These are phyloP conservation scores for Esox masquinongy DNA, from an alignment of 2,797 vertebrate species.

Conservation along the genomic window DNA sequence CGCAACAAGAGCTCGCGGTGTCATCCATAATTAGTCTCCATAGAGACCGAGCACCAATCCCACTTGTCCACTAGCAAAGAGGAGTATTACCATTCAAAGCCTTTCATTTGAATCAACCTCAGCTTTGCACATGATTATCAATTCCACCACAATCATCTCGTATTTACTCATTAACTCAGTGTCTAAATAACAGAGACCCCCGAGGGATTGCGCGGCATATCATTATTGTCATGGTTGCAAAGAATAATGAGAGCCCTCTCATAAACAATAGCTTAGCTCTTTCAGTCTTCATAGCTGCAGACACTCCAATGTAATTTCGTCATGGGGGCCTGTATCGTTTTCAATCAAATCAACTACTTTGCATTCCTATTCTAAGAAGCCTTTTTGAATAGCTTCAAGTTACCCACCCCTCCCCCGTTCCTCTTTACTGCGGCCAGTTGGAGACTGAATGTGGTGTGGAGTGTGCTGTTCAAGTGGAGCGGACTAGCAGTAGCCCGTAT, in stretches of 20 bases:
- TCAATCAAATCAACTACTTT: not conserved
- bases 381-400: not conserved
- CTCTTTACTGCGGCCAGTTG: not conserved
- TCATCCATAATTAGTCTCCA: not conserved
- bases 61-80: not conserved
- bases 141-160: not conserved
- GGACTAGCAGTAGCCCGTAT: not conserved
- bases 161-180: not conserved
- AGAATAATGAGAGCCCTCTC: not conserved
- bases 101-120: conserved; percentile 10
- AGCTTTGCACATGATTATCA: conserved; percentile 6
- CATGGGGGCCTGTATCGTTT: conserved; percentile 2
- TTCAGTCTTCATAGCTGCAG: not conserved
- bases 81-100: not conserved
- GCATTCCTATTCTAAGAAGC: not conserved
- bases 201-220: not conserved
- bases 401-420: not conserved
- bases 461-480: not conserved
- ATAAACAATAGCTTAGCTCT: conserved; percentile 1
- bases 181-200: not conserved
- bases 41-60: conserved; percentile 4
- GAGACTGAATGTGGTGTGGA: not conserved
- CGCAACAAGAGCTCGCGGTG: not conserved
- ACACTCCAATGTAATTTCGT: not conserved
- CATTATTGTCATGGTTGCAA: conserved; percentile 4